A percentile compares a stretch with the other conserved stretches of the same genome.
These are phyloP conservation scores for Pectinophora gossypiella DNA, from an alignment of 1,140 invertebrate genomes.

Conservation along the genomic window DNA sequence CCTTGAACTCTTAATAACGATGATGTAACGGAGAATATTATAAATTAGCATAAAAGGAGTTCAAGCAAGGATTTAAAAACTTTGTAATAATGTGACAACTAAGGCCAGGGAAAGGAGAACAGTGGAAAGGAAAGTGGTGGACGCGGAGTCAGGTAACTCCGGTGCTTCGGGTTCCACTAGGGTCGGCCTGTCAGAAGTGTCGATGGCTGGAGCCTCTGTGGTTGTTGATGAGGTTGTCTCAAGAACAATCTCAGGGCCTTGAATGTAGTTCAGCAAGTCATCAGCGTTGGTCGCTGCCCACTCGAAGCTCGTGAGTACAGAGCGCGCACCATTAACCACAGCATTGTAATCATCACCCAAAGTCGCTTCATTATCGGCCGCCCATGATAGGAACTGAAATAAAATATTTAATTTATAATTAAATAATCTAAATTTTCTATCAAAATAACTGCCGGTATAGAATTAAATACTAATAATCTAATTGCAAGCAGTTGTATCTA, in stretches of 20 bases:
- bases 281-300: constrained; percentile 22
- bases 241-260: constrained; percentile 20
- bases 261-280: constrained; percentile 40
- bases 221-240: constrained; percentile 8
- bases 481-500: too few species aligned
- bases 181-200: constrained; percentile 13
- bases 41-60: too few species aligned
- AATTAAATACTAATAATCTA: too few species aligned
- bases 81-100: too few species aligned
- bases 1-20: too few species aligned
- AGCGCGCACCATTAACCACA: constrained; percentile 23
- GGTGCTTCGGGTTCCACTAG: constrained; percentile 22
- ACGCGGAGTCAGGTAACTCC: constrained; percentile 31
- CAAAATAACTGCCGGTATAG: too few species aligned
- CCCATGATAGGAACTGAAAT: constrained; percentile 47
- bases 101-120: constrained; percentile 21
- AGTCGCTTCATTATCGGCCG: constrained; percentile 15
- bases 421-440: constrained; percentile 11
- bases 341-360: constrained; percentile 23
- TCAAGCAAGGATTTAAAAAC: too few species aligned
- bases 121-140: constrained; percentile 23
- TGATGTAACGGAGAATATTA: too few species aligned
- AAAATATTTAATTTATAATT: neutral
- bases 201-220: constrained; percentile 5
- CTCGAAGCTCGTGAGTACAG: constrained; percentile 21